These are phyloP conservation scores for Coranthus polyacanthus DNA, from an alignment of 2,797 vertebrate genomes.

Conservation along the genomic window DNA sequence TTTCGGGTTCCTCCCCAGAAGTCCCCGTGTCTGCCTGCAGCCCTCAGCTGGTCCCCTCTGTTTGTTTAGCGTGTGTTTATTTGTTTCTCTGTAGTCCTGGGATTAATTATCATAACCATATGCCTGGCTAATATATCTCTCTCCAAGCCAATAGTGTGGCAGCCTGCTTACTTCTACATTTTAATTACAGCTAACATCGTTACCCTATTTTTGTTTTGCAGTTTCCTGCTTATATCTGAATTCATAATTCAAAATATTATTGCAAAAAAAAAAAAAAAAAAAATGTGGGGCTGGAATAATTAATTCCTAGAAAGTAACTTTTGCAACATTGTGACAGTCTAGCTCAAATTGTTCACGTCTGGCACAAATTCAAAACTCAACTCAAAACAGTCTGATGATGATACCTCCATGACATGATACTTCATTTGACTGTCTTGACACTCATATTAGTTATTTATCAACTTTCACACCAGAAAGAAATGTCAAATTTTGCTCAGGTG, in stretches of 20 bases:
- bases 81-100: slow-evolving; percentile 83
- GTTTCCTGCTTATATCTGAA: slow-evolving; percentile 49
- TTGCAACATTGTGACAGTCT: slow-evolving; percentile 21
- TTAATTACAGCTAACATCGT: slow-evolving; percentile 77
- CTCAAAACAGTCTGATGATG: background rate
- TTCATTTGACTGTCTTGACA: slow-evolving; percentile 49
- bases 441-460: slow-evolving; percentile 36
- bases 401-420: background rate
- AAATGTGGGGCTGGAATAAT: slow-evolving; percentile 60
- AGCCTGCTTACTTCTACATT: slow-evolving; percentile 68
- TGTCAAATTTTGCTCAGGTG: slow-evolving; percentile 48
- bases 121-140: slow-evolving; percentile 78
- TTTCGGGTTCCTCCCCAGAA: slow-evolving; percentile 67
- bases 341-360: slow-evolving; percentile 26
- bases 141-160: slow-evolving; percentile 73
- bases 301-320: slow-evolving; percentile 43
- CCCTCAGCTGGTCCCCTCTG: slow-evolving; percentile 75
- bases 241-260: slow-evolving; percentile 52
- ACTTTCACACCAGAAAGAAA: slow-evolving; percentile 40
- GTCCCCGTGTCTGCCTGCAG: slow-evolving; percentile 64
- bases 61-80: slow-evolving; percentile 82
- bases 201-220: slow-evolving; percentile 66
- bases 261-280: slow-evolving; percentile 1
- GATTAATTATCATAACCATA: slow-evolving; percentile 87
- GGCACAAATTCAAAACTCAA: slow-evolving; percentile 19